A percentile compares a stretch with the other conserved stretches of the same genome.
These are phyloP conservation scores for Lytechinus variegatus DNA, from an alignment of 35 echinoderm and acorn worm species.

Conservation along the genomic window DNA sequence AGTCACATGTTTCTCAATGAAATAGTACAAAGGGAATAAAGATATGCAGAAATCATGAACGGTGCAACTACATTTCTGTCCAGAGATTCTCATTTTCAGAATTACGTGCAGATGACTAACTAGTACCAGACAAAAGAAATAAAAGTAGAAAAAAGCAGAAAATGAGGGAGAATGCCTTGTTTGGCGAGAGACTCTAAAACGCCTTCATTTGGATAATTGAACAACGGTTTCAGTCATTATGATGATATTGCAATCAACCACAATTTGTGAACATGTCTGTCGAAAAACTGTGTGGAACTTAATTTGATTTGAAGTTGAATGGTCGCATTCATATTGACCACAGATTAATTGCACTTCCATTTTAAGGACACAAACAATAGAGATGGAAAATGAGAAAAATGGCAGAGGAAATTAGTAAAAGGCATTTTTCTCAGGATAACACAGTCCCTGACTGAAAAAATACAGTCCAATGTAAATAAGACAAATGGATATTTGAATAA, in stretches of 20 bases:
- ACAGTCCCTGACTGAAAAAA: background rate
- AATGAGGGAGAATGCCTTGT: background rate
- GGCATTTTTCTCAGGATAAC: background rate
- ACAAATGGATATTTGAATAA: slow-evolving; percentile 5
- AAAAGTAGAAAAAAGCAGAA: background rate
- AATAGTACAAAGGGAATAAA: background rate
- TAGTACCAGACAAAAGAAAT: background rate
- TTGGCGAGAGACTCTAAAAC: background rate
- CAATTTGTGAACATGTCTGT: background rate
- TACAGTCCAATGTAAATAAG: background rate
- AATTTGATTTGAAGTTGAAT: slow-evolving; percentile 7
- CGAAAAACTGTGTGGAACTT: background rate
- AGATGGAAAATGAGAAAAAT: background rate
- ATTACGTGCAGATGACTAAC: background rate
- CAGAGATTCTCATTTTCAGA: background rate
- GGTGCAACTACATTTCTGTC: background rate
- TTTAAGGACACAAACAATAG: background rate
- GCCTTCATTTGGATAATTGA: background rate
- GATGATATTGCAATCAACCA: background rate
- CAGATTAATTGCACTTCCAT: slow-evolving; percentile 10
- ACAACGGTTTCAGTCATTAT: background rate
- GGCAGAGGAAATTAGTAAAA: background rate
- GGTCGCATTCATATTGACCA: background rate
- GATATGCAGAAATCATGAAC: background rate
- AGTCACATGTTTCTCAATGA: background rate